Conservation (phyloP, 2,797 vertebrate species). For the Chromobotia macracanthus region DNA sequence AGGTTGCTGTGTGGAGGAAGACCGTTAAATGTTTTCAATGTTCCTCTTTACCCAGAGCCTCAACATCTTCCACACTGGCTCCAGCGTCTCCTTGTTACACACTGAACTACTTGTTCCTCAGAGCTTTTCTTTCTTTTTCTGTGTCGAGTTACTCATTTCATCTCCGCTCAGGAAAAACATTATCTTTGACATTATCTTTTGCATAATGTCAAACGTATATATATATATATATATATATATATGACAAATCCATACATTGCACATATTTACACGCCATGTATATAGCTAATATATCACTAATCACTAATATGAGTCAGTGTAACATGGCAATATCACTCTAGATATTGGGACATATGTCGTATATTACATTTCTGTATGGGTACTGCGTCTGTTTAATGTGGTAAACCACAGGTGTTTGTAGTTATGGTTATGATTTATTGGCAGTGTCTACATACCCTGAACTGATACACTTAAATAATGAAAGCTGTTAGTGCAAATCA, state of each 20-base stretch:
- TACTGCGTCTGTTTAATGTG: constrained; percentile 64
- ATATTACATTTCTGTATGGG: constrained; percentile 67
- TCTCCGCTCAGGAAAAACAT: constrained; percentile 65
- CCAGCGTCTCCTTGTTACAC: constrained; percentile 78
- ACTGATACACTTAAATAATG: constrained; percentile 55
- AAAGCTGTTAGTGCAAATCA: constrained; percentile 55
- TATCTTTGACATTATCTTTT: too few species aligned
- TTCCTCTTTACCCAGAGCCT: constrained; percentile 64
- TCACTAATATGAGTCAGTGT: too few species aligned
- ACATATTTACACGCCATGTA: too few species aligned
- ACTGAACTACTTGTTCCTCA: constrained; percentile 79
- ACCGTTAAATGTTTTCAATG: constrained; percentile 72
- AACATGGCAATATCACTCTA: too few species aligned
- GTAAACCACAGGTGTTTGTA: constrained; percentile 59
- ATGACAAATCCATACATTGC: too few species aligned
- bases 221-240: too few species aligned
- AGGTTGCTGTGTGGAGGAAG: constrained; percentile 65
- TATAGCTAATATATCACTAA: constrained; percentile 69
- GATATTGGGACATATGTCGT: too few species aligned
- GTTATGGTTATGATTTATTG: constrained; percentile 65
- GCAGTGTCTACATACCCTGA: constrained; percentile 53
- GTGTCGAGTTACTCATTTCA: constrained; percentile 74
- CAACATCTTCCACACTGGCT: constrained; percentile 77
- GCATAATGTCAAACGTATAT: too few species aligned
- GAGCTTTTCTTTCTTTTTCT: constrained; percentile 68